A percentile compares a stretch with the other conserved stretches of the same genome.
phyloP scores from a whole-genome alignment of 2,888 invertebrate species.

The Ceriagrion tenellum region DNA sequence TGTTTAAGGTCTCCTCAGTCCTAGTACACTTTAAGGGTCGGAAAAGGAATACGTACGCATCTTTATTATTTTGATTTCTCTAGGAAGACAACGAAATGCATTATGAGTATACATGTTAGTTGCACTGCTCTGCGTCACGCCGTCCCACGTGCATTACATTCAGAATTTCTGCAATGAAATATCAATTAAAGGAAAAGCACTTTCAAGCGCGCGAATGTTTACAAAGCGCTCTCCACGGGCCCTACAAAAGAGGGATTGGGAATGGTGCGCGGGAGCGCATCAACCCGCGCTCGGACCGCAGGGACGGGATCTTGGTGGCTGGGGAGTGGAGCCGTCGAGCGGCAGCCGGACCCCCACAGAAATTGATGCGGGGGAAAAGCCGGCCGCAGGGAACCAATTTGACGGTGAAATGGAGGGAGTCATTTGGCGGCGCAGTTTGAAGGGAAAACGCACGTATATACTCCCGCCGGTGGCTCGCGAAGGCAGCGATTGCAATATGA shows the following conservation, averaged over 20 bases:
- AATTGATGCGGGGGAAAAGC: background rate
- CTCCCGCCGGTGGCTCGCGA: background rate
- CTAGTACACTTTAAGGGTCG: too few species aligned
- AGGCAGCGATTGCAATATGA: conserved; percentile 21
- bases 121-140: too few species aligned
- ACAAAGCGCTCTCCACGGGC: background rate
- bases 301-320: background rate
- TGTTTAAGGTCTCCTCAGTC: too few species aligned
- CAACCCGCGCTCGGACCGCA: background rate
- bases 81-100: too few species aligned
- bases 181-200: background rate
- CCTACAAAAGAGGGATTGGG: background rate
- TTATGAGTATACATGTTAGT: too few species aligned
- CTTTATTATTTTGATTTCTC: too few species aligned
- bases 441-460: background rate
- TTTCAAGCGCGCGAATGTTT: background rate
- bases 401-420: background rate
- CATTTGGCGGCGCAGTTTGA: background rate
- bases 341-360: background rate
- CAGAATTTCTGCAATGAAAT: too few species aligned
- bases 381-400: background rate
- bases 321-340: background rate
- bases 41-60: too few species aligned
- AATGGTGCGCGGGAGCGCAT: background rate
- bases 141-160: too few species aligned